Evolutionary conservation across 2,888 invertebrate genomes (phyloP), one percentile per base, ranked within the genome.

Genomic region (Tetropium fuscum): DNA sequence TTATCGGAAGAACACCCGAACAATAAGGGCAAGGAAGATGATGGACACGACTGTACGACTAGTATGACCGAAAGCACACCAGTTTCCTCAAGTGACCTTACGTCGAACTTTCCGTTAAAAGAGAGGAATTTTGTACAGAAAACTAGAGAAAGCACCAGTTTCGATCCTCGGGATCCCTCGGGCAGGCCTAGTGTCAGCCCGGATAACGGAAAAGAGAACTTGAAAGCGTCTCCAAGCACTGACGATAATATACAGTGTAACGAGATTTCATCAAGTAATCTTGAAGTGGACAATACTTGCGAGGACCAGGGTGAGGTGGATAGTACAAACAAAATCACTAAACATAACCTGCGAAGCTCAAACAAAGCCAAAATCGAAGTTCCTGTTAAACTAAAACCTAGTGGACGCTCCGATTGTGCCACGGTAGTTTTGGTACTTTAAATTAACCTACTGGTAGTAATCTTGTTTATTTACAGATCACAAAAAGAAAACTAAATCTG

Each of bases 191-290:
- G 61, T 19, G 41, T 22, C 30, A 25, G 34, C n/a, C 2, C 38
- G 8, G 60, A 63, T 10, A 68, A 65, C 25, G 71, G 68, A 25
- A 74, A 73, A 55, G 73, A 74, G 43, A 72, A 74, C 22, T 64
- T 63, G 25, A 71, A 56, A 7, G 45, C 57, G 1, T 20, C 53
- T 6, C 38, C 19, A 13, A 32, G 36, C 11, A 25, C 44, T n/a
- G 67, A 70, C 60, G 84, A 83, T 64, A 80, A 78, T 40, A 88
- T 89, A 36, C 89, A 89, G 79, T 89, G 89, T 64, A 86, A 89
- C 77, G 89, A 89, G 77, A 87, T 89, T 11, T 88, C 88, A 1
- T 88, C 89, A 0, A 87, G 87, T 69, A 87, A 86, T 36, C 84
- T 84, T 5, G 83, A 83, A n/a, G 83, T 53, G n/a, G 62, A 61